Conservation (phyloP, 2,888 invertebrate species). For the Falcaria lacertinaria region DNA sequence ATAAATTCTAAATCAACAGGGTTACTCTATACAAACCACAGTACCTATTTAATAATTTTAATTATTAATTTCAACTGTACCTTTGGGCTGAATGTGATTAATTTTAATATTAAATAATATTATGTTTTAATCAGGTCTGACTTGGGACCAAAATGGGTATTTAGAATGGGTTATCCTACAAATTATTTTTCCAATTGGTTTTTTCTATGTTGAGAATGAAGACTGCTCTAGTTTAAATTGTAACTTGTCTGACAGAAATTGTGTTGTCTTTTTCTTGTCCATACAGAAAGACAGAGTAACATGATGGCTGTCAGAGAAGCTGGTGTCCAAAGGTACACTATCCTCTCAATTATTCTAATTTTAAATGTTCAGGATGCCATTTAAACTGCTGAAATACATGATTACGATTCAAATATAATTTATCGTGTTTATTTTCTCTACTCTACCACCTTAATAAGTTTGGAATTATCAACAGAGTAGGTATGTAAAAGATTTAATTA, state of each 20-base stretch:
- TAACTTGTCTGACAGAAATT: constrained; percentile 6
- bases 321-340: constrained; percentile 9
- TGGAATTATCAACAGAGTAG: too few relatives aligned
- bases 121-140: constrained; percentile 19
- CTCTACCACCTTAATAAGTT: too few relatives aligned
- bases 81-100: constrained; percentile 7
- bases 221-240: constrained; percentile 20
- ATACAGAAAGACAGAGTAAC: background rate
- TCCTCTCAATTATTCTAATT: background rate
- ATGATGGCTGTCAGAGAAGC: constrained; percentile 11
- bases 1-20: constrained; percentile 42
- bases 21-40: constrained; percentile 22
- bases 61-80: constrained; percentile 4
- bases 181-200: constrained; percentile 5
- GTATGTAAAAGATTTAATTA: too few relatives aligned
- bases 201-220: constrained; percentile 23
- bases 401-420: background rate
- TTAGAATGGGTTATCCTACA: constrained; percentile 20
- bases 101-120: background rate
- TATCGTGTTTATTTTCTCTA: background rate
- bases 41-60: background rate
- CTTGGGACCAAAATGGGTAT: constrained; percentile 18
- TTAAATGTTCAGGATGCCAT: background rate
- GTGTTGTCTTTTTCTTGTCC: constrained; percentile 12
- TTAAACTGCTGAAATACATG: background rate